Percentiles rank a stretch among this genome's conserved stretches.
Evolutionary conservation across 2,888 invertebrate species (phyloP).

Genomic region (Ormyrus nitidulus): DNA sequence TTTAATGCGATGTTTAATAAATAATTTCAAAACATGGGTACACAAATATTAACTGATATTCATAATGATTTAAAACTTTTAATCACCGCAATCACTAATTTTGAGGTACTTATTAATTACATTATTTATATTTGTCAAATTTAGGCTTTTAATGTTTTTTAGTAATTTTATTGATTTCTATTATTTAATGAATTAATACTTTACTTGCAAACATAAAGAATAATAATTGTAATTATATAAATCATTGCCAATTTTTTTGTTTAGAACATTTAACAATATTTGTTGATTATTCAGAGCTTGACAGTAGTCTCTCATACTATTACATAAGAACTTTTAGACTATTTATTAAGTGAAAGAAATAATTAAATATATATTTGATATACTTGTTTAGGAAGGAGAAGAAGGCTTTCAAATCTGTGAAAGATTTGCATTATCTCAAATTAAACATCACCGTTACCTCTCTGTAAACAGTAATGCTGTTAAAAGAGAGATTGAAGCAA

Average conservation of each 20-base stretch:
- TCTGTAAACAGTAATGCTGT: slow-evolving; percentile 76
- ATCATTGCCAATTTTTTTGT: no score
- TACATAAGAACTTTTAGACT: no score
- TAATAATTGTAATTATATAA: no score
- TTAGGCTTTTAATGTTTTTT: background rate
- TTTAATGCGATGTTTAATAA: slow-evolving; percentile 30
- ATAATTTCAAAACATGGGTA: slow-evolving; percentile 64
- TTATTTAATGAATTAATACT: background rate
- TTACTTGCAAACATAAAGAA: no score
- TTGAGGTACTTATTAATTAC: slow-evolving; percentile 63
- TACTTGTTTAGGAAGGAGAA: slow-evolving; percentile 69
- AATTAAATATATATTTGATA: background rate
- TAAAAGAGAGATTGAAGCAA: slow-evolving; percentile 73
- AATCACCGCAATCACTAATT: slow-evolving; percentile 69
- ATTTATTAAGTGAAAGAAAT: no score
- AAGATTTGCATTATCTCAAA: slow-evolving; percentile 72
- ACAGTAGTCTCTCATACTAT: no score
- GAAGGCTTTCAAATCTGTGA: slow-evolving; percentile 74
- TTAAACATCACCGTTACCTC: slow-evolving; percentile 75
- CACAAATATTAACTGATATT: slow-evolving; percentile 68
- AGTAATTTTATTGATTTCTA: background rate
- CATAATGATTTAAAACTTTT: slow-evolving; percentile 70
- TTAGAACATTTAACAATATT: no score
- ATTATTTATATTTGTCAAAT: background rate
- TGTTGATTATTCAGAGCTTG: no score